These are phyloP conservation scores for Monopterus albus DNA, from an alignment of 2,113 vertebrate species.

Conservation along the genomic window DNA sequence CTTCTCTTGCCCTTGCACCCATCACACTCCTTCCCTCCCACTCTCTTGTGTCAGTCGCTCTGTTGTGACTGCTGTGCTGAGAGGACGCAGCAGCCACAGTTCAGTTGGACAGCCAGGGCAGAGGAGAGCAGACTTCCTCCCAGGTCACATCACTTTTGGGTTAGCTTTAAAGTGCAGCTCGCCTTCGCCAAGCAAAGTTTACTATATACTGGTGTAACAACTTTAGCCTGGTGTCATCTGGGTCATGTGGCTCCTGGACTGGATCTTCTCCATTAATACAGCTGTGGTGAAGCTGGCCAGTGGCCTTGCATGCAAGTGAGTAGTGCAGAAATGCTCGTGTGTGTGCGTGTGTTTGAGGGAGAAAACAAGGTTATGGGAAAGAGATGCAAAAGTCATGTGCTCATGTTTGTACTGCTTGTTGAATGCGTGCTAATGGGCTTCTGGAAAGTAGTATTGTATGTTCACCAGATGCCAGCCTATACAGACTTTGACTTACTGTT, in stretches of 20 bases:
- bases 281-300: conserved; percentile 83
- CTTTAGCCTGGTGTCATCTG: conserved; percentile 25
- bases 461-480: conserved; percentile 10
- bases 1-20: conserved; percentile 18
- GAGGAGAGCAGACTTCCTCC: conserved; percentile 24
- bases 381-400: background rate
- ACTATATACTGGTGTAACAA: background rate
- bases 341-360: conserved; percentile 3
- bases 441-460: background rate
- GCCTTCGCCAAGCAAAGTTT: background rate
- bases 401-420: conserved; percentile 10
- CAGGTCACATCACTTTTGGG: conserved; percentile 2
- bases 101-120: conserved; percentile 18
- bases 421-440: background rate
- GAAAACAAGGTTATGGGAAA: background rate
- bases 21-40: conserved; percentile 46
- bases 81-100: conserved; percentile 47
- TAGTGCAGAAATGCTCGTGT: conserved; percentile 21
- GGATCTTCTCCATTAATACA: conserved; percentile 82
- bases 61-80: conserved; percentile 48
- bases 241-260: conserved; percentile 84
- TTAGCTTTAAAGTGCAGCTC: background rate
- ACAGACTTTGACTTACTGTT: conserved; percentile 61
- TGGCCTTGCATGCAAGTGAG: conserved; percentile 81
- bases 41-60: conserved; percentile 43